Conservation (phyloP, 2,797 vertebrate species). For the Rhabdomys pumilio region DNA sequence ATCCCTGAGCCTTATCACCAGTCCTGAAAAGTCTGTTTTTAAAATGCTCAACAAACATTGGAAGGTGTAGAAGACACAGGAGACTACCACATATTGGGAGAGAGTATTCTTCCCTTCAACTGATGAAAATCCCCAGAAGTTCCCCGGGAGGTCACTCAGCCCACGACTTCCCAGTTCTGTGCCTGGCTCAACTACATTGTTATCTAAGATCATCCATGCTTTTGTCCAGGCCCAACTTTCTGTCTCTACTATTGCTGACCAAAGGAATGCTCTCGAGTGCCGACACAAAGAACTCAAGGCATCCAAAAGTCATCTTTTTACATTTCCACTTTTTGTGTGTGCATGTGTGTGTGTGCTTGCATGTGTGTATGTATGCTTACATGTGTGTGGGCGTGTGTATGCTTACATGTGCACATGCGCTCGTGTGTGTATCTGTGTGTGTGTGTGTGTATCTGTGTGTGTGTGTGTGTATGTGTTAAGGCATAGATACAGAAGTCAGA, state of each 20-base stretch:
- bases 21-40: not conserved
- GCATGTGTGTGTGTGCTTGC: not conserved
- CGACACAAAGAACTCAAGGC: not conserved
- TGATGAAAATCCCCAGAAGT: not conserved
- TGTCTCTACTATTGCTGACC: not conserved
- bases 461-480: not conserved
- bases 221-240: not conserved
- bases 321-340: not conserved
- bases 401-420: not conserved
- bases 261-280: not conserved
- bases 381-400: not conserved
- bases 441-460: not conserved
- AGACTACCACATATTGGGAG: not conserved
- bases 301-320: not conserved
- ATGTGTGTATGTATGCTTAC: no score
- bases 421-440: not conserved
- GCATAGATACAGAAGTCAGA: not conserved
- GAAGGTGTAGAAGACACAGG: not conserved
- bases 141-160: not conserved
- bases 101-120: not conserved
- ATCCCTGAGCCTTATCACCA: not conserved
- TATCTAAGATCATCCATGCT: not conserved
- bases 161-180: not conserved
- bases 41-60: not conserved
- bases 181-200: not conserved